Conservation (phyloP, 2,113 vertebrate genomes). For the Nycticorax nycticorax region DNA sequence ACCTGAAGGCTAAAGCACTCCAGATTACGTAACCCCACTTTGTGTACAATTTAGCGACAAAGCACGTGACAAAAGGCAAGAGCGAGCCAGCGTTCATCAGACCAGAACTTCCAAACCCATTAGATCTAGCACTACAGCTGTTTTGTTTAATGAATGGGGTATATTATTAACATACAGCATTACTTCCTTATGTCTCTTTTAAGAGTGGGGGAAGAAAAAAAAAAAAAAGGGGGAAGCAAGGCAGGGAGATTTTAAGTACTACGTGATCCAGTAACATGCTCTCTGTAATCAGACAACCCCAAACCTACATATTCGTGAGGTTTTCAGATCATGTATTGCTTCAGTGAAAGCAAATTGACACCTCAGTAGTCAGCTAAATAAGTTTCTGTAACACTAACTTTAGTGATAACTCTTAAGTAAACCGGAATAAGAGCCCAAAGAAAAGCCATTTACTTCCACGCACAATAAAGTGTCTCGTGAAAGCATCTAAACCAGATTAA, state of each 20-base stretch:
- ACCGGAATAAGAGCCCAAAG: background rate
- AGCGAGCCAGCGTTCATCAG: background rate
- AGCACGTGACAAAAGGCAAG: background rate
- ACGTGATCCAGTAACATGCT: background rate
- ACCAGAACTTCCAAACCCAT: background rate
- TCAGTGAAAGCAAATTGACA: background rate
- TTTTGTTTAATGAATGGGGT: background rate
- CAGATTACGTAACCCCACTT: background rate
- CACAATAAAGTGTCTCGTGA: background rate
- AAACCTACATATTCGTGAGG: background rate
- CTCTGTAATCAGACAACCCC: background rate
- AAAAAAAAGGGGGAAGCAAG: background rate
- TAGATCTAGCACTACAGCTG: background rate
- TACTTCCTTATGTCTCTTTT: background rate
- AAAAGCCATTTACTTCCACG: background rate
- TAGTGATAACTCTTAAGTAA: too few relatives aligned
- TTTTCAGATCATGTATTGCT: background rate
- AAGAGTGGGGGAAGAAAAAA: accelerated
- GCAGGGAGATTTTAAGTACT: background rate
- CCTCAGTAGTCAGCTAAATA: background rate
- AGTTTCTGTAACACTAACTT: background rate
- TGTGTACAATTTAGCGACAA: background rate
- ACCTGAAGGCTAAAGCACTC: background rate
- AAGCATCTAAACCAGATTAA: background rate
- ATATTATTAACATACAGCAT: background rate